These are phyloP conservation scores for Alectura lathami DNA, from an alignment of 2,113 vertebrate species.

Conservation along the genomic window DNA sequence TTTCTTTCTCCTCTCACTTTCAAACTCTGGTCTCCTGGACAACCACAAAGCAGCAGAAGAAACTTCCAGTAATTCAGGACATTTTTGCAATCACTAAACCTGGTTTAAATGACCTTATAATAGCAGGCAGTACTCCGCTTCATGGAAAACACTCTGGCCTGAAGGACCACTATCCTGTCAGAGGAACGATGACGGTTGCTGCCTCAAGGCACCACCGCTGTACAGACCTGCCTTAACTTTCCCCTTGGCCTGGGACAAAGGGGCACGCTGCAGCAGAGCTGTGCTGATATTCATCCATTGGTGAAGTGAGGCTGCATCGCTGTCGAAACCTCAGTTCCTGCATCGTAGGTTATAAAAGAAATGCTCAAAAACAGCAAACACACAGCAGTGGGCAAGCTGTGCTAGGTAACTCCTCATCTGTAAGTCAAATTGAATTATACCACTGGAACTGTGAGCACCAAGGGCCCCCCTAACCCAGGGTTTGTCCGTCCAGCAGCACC, in stretches of 20 bases:
- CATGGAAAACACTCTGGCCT: neutral
- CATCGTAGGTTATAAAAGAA: neutral
- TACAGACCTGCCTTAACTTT: neutral
- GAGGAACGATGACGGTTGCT: neutral
- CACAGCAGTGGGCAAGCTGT: neutral
- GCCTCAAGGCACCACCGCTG: neutral
- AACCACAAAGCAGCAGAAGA: neutral
- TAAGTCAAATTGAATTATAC: neutral
- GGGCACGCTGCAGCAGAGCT: neutral
- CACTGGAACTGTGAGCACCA: conserved; percentile 10
- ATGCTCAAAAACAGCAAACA: neutral
- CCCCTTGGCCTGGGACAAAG: neutral
- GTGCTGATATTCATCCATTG: neutral
- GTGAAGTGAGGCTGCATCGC: neutral
- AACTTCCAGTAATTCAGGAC: neutral
- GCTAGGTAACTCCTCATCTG: neutral
- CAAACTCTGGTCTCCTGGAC: conserved; percentile 14
- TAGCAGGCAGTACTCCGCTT: neutral
- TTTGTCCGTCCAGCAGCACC: conserved; percentile 48
- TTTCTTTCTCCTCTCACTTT: conserved; percentile 17
- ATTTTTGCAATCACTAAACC: neutral
- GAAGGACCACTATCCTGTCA: neutral
- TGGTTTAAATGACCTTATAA: neutral
- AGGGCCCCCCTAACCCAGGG: neutral
- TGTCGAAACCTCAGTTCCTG: neutral